Conservation (phyloP, 1,140 invertebrate species). For the Lepidurus couesii region DNA sequence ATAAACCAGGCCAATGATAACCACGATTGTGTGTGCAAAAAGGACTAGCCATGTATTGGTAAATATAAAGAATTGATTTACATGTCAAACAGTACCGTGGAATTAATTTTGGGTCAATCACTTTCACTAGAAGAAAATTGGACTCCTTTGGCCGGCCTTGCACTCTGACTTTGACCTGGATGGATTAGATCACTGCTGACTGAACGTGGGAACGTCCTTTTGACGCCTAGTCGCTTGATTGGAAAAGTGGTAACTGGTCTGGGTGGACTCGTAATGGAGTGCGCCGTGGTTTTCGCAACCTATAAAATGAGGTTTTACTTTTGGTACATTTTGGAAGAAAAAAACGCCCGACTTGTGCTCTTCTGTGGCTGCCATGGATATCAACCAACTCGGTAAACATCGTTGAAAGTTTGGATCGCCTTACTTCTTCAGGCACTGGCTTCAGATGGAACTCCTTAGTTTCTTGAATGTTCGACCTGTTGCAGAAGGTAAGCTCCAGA, state of each 20-base stretch:
- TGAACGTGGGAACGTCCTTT: background rate
- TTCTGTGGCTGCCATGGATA: background rate
- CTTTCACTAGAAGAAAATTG: conserved; percentile 2
- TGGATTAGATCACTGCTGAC: background rate
- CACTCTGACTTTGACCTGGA: background rate
- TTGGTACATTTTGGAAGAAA: background rate
- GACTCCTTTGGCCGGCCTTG: background rate
- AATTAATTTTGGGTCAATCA: background rate
- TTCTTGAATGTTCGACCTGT: background rate
- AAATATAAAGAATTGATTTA: background rate
- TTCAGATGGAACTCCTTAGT: background rate
- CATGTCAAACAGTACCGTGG: background rate
- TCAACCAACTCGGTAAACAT: background rate
- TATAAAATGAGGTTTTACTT: background rate
- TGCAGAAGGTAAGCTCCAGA: background rate
- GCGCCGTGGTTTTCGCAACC: background rate
- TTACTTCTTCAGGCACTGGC: background rate
- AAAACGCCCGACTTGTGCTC: background rate
- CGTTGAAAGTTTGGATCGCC: background rate
- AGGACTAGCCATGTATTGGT: background rate
- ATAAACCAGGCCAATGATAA: background rate
- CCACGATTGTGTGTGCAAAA: background rate
- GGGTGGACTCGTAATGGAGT: background rate
- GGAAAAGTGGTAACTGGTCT: background rate
- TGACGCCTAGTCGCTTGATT: background rate